Conservation (phyloP, 2,113 vertebrate genomes). For the Onychostoma macrolepis region DNA sequence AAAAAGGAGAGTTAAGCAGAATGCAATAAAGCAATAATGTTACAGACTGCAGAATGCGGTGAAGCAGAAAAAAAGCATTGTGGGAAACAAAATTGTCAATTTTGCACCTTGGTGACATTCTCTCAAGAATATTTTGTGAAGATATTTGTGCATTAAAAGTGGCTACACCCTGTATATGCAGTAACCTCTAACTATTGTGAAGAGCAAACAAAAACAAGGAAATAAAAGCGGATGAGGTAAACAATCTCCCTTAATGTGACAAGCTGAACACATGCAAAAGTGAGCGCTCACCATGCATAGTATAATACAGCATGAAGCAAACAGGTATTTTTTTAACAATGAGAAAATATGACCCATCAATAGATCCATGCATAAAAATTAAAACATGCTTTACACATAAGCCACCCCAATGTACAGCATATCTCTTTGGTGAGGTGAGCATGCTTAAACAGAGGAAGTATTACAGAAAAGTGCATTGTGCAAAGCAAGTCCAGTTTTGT, state of each 20-base stretch:
- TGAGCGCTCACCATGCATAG: constrained; percentile 51
- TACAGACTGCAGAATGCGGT: not conserved
- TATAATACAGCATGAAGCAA: constrained; percentile 18
- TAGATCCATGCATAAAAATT: constrained; percentile 14
- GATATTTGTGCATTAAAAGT: constrained; percentile 57
- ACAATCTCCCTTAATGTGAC: constrained; percentile 56
- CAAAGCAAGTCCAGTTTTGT: constrained; percentile 29
- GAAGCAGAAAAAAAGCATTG: constrained; percentile 14
- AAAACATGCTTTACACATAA: constrained; percentile 53
- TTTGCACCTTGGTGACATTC: constrained; percentile 18
- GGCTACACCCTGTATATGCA: constrained; percentile 79
- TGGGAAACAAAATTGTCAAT: constrained; percentile 12
- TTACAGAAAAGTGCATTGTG: constrained; percentile 34
- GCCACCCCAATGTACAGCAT: constrained; percentile 39
- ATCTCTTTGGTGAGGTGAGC: constrained; percentile 9
- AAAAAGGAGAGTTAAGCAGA: constrained; percentile 57
- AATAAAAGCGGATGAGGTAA: constrained; percentile 42
- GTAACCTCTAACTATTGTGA: constrained; percentile 63
- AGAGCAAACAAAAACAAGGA: constrained; percentile 32
- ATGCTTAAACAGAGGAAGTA: constrained; percentile 12
- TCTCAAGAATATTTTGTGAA: constrained; percentile 14
- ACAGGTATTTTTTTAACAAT: not conserved
- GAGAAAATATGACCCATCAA: not conserved
- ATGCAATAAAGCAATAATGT: constrained; percentile 54
- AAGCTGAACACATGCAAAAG: constrained; percentile 68